Evolutionary conservation across 1,140 invertebrate species (phyloP).

Genomic region (Heliothis virescens): DNA sequence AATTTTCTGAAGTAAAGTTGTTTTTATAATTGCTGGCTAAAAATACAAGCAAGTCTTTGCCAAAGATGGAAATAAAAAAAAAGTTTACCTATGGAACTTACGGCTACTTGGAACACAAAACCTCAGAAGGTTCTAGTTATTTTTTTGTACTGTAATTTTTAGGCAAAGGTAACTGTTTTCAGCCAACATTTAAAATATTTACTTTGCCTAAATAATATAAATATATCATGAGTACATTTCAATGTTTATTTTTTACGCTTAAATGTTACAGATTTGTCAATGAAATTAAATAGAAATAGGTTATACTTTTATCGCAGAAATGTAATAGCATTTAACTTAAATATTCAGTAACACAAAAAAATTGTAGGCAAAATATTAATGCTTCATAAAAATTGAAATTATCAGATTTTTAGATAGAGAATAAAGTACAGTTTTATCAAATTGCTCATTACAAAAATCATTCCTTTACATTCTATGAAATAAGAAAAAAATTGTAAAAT

Average conservation of each 20-base stretch:
- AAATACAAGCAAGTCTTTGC: too few species aligned
- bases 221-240: neutral
- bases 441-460: slow-evolving; percentile 26
- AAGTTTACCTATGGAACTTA: too few species aligned
- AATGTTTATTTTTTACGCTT: slow-evolving; percentile 5
- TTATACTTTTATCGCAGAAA: too few species aligned
- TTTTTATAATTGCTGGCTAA: too few species aligned
- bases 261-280: neutral
- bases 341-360: neutral
- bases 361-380: neutral
- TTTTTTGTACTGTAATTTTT: neutral
- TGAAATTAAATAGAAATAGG: too few species aligned
- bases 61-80: too few species aligned
- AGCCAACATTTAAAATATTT: neutral
- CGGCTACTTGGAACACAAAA: too few species aligned
- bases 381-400: too few species aligned
- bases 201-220: too few species aligned
- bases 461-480: neutral
- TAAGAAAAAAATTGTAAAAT: neutral
- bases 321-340: neutral
- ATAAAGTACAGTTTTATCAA: neutral
- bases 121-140: too few species aligned
- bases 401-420: neutral
- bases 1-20: too few species aligned
- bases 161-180: neutral